These are phyloP conservation scores for Eudemis profundana DNA, from an alignment of 2,888 invertebrate genomes.

Conservation along the genomic window DNA sequence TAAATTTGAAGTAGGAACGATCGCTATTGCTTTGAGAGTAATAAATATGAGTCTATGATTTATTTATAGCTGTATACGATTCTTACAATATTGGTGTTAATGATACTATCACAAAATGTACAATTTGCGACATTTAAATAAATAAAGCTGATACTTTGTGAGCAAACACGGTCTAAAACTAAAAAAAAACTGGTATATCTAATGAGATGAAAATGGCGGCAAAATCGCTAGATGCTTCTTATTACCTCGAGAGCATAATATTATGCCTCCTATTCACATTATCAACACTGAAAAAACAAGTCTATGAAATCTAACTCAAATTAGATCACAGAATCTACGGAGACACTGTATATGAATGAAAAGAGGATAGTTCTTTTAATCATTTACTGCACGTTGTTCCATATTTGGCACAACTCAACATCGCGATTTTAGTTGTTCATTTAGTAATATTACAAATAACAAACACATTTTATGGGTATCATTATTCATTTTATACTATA, in stretches of 20 bases:
- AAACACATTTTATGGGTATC: too few species aligned
- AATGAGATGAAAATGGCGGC: slow-evolving; percentile 27
- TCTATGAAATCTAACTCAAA: background rate
- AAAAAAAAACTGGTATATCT: slow-evolving; percentile 25
- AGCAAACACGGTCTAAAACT: slow-evolving; percentile 41
- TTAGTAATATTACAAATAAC: too few species aligned
- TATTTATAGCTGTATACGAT: slow-evolving; percentile 16
- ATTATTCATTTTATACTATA: too few species aligned
- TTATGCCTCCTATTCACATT: too few species aligned
- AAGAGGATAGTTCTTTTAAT: too few species aligned
- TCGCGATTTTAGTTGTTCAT: too few species aligned
- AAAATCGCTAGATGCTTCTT: slow-evolving; percentile 9
- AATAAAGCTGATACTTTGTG: slow-evolving; percentile 38
- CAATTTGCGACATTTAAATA: slow-evolving; percentile 30
- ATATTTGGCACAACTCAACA: background rate
- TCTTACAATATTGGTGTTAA: slow-evolving; percentile 36
- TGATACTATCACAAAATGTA: slow-evolving; percentile 41
- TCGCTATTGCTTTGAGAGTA: slow-evolving; percentile 46
- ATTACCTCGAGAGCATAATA: background rate
- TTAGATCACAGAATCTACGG: background rate
- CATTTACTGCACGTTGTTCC: background rate
- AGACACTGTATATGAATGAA: too few species aligned
- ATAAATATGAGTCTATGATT: slow-evolving; percentile 42
- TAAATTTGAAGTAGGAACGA: slow-evolving; percentile 42
- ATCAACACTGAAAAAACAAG: too few species aligned